These are phyloP conservation scores for Schizopygopsis pylzovi DNA, from an alignment of 2,797 vertebrate species.

Conservation along the genomic window DNA sequence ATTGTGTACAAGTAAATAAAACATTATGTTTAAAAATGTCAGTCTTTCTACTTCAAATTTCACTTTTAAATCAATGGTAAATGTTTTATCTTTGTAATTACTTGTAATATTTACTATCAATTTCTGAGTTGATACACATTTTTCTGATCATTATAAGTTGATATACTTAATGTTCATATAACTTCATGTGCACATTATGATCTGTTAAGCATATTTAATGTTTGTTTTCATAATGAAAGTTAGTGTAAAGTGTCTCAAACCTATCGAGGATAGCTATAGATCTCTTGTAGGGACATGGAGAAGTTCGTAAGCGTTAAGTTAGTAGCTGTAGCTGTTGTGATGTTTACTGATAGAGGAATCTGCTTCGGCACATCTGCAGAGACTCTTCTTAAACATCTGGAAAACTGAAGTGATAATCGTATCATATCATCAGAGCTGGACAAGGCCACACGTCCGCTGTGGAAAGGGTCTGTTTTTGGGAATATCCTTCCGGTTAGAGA, in stretches of 20 bases:
- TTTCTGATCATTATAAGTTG: neutral
- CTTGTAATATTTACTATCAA: neutral
- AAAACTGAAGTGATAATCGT: neutral
- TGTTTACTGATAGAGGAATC: constrained; percentile 33
- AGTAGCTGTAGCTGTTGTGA: constrained; percentile 32
- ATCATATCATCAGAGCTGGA: constrained; percentile 14
- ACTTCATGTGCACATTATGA: neutral
- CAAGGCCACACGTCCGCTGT: neutral
- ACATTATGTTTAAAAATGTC: neutral
- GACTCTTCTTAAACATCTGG: constrained; percentile 21
- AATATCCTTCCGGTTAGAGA: constrained; percentile 8
- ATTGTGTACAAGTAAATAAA: neutral
- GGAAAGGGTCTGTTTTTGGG: constrained; percentile 28
- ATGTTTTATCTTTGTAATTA: neutral
- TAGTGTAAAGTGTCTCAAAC: neutral
- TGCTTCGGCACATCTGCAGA: constrained; percentile 19
- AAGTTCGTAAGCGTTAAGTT: constrained; percentile 18
- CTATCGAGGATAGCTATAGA: neutral
- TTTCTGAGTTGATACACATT: neutral
- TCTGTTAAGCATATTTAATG: neutral
- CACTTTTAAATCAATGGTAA: neutral
- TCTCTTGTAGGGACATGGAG: constrained; percentile 50
- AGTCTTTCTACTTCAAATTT: neutral
- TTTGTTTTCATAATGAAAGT: constrained; percentile 10
- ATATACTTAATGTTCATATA: neutral